Evolutionary conservation across 2,797 vertebrate genomes (phyloP).

Genomic region (Buphagus erythrorhynchus): DNA sequence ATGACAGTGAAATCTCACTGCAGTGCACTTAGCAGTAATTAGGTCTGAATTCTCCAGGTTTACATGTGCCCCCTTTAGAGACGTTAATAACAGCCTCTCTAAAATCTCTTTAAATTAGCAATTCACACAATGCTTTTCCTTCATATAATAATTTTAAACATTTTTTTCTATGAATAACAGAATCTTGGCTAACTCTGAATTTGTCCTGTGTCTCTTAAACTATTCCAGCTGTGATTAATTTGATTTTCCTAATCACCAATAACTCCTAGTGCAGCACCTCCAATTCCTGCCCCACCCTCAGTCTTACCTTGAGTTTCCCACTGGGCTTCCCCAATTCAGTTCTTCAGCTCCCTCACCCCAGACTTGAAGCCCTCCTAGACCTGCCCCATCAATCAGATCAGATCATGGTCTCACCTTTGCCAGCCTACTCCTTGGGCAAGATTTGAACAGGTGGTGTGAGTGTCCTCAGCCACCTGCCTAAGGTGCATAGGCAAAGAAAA

Average conservation of each 20-base stretch:
- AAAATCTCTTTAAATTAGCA: not conserved
- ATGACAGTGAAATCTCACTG: not conserved
- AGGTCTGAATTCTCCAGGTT: not conserved
- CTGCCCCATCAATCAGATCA: not conserved
- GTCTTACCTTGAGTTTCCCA: not conserved
- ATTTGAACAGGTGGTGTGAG: fast-evolving
- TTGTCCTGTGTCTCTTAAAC: not conserved
- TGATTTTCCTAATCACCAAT: not conserved
- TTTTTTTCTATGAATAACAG: not conserved
- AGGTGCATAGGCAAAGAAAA: not conserved
- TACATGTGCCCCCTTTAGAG: not conserved
- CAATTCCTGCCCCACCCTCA: not conserved
- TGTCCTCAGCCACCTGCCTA: not conserved
- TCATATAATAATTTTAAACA: not conserved
- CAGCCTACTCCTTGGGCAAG: not conserved
- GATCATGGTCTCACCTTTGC: not conserved
- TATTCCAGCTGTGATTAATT: not conserved
- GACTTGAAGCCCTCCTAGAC: not conserved
- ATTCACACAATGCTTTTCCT: not conserved
- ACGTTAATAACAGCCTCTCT: not conserved
- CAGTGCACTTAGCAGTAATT: not conserved
- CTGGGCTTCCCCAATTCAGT: not conserved
- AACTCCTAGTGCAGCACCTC: not conserved
- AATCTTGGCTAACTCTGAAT: not conserved
- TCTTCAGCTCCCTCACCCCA: not conserved